Conservation (phyloP, 2,888 invertebrate species). For the Cyclophora punctaria region DNA sequence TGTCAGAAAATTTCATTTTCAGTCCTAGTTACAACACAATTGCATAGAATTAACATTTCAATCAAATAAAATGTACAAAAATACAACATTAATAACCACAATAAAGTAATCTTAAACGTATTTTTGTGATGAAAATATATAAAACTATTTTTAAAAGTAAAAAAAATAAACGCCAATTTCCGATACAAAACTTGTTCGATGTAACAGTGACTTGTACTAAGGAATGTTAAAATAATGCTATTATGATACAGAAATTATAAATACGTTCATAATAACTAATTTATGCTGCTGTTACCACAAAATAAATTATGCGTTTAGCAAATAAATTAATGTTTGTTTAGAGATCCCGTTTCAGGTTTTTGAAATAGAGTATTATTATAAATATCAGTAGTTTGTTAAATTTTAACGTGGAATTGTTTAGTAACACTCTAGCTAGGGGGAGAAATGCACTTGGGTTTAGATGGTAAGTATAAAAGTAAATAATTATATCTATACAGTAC, state of each 20-base stretch:
- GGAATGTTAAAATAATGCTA: conserved; percentile 49
- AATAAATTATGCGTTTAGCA: conserved; percentile 24
- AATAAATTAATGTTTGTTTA: conserved; percentile 42
- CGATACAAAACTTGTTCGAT: conserved; percentile 50
- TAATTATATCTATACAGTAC: conserved; percentile 64
- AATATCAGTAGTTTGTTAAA: conserved; percentile 30
- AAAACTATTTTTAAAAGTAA: conserved; percentile 27
- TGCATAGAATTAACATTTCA: conserved; percentile 7
- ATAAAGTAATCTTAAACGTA: conserved; percentile 32
- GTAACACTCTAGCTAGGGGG: conserved; percentile 53
- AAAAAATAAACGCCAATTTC: conserved; percentile 35
- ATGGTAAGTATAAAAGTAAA: conserved; percentile 51
- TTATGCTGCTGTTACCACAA: conserved; percentile 38
- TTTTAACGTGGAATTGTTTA: conserved; percentile 5
- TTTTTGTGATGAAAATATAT: conserved; percentile 42
- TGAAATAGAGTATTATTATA: conserved; percentile 9
- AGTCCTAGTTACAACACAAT: conserved; percentile 16
- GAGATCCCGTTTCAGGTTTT: conserved; percentile 19
- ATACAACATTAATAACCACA: conserved; percentile 35
- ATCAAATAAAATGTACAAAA: conserved; percentile 34
- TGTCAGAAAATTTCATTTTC: conserved; percentile 33
- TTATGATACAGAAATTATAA: conserved; percentile 75
- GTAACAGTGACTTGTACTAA: conserved; percentile 45
- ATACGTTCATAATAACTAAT: conserved; percentile 51
- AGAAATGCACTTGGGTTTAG: conserved; percentile 52